Evolutionary conservation across 1,140 invertebrate genomes (phyloP), one percentile per base, ranked within the genome.

Genomic region (Meteorus sp.): DNA sequence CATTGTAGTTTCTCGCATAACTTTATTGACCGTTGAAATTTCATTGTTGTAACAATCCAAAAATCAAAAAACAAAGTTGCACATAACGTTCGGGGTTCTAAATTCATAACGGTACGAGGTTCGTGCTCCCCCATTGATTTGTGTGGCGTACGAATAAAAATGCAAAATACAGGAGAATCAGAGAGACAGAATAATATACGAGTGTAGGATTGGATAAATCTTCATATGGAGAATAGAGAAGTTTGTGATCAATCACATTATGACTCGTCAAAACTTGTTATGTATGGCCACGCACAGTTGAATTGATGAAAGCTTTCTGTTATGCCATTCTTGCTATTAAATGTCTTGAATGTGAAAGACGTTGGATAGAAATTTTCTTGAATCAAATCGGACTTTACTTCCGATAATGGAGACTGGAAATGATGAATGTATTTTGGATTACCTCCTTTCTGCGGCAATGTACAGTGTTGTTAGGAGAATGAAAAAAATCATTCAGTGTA

Each of bases 401-500:
- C 7, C 23, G 20, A 15, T 13, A 15, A n/a, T 47, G 20, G 9
- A 47, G n/a, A 25, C 9, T 19, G n/a, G 3, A 19, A 47, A 47
- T n/a, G n/a, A n/a, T n/a, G 27, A 19, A 47, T 11, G 15, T 25
- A 25, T 25, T 19, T n/a, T 23, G 27, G 8, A 25, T 25, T 23
- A n/a, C 17, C 17, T 50, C 9, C 17, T 15, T 7, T 39, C 35
- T 39, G 8, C 3, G 3, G 13, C 13, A 20, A 19, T 58, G 56
- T 58, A 58, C 56, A 58, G 56, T 58, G 51, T 54, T 59, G 33
- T 53, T 48, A 13, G 66, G 70, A 71, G 68, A 66, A 69, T n/a
- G n/a, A 65, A 48, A 59, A 60, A 31, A 37, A 63, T 56, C 60
- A 67, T n/a, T n/a, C n/a, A n/a, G n/a, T 73, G 71, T 73, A 73